Percentiles rank a stretch among this genome's conserved stretches.
phyloP scores from a whole-genome alignment of 2,888 invertebrate species.

The Drosophila emarginata region DNA sequence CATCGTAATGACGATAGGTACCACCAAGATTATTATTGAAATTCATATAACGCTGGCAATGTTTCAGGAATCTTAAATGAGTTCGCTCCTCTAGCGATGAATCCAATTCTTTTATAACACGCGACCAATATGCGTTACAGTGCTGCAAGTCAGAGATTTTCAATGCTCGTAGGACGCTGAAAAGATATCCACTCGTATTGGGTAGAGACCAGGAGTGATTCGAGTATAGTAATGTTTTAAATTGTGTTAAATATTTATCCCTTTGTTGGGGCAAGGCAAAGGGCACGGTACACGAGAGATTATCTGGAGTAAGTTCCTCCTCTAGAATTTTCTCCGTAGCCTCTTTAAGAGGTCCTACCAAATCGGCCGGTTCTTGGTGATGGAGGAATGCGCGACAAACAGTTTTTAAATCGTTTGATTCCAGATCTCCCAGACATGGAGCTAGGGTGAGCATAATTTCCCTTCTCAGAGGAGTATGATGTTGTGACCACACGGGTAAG shows the following conservation, averaged over 20 bases:
- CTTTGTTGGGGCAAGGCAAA: conserved; percentile 83
- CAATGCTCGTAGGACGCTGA: conserved; percentile 82
- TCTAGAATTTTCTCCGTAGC: conserved; percentile 78
- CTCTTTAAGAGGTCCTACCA: conserved; percentile 82
- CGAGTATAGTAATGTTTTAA: conserved; percentile 73
- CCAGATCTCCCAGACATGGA: conserved; percentile 80
- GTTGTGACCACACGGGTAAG: conserved; percentile 83
- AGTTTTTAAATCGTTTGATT: conserved; percentile 81
- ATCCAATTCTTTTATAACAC: conserved; percentile 79
- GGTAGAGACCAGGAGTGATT: conserved; percentile 68
- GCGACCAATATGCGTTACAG: conserved; percentile 83
- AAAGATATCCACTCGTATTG: conserved; percentile 80
- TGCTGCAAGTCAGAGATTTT: conserved; percentile 83
- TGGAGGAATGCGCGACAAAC: conserved; percentile 82
- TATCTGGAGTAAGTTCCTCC: conserved; percentile 79
- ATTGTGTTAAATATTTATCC: conserved; percentile 79
- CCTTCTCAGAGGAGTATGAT: conserved; percentile 79
- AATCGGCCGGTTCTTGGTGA: conserved; percentile 83
- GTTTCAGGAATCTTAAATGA: conserved; percentile 77
- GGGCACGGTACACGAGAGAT: conserved; percentile 82
- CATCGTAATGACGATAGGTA: conserved; percentile 83
- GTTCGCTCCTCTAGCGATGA: conserved; percentile 56
- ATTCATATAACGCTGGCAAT: conserved; percentile 84
- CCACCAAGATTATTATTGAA: conserved; percentile 84
- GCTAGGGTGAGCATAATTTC: conserved; percentile 80